These are phyloP conservation scores for Metacarcinus magister DNA, from an alignment of 2,888 invertebrate genomes.

Conservation along the genomic window DNA sequence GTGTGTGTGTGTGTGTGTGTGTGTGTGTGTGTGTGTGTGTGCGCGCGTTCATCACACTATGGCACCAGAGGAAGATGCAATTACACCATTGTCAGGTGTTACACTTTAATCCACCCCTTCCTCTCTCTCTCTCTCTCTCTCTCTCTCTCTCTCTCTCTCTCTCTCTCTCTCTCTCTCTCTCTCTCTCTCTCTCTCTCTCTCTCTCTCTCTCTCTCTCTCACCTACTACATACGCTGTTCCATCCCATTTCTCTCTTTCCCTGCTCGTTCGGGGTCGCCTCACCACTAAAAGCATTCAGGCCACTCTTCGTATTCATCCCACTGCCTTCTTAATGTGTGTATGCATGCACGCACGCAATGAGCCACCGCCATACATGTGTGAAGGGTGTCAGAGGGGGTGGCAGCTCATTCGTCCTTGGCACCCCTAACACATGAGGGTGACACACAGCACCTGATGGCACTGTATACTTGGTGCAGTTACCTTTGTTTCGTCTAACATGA, in stretches of 20 bases:
- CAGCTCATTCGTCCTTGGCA: not conserved
- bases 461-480: not conserved
- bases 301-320: not conserved
- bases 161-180: conserved; percentile 5
- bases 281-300: not conserved
- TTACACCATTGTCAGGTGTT: not conserved
- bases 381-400: not conserved
- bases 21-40: conserved; percentile 36
- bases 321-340: not conserved
- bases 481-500: not conserved
- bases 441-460: not conserved
- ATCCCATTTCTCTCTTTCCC: not conserved
- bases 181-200: conserved; percentile 44
- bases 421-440: not conserved
- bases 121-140: not conserved
- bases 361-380: not conserved
- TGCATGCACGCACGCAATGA: not conserved
- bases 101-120: not conserved
- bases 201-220: conserved; percentile 44
- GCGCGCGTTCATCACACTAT: not conserved
- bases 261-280: not conserved
- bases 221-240: not conserved
- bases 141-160: not conserved
- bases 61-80: conserved; percentile 14
- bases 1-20: conserved; percentile 3